Evolutionary conservation across 2,888 invertebrate genomes (phyloP).

Genomic region (Scelioninae gen. 1): DNA sequence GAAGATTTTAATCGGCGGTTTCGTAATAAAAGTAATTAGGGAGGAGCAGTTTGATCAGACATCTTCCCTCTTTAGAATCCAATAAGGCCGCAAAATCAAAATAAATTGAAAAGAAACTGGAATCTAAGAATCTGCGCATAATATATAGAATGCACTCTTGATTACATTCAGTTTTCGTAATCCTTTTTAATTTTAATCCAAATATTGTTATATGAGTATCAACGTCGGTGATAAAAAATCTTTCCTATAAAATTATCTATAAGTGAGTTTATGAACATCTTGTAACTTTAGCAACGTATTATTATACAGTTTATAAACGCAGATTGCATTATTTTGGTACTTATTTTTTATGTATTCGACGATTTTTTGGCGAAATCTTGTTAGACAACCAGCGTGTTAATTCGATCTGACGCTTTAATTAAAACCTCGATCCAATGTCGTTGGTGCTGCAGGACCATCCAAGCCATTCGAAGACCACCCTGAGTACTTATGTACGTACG

Average conservation of each 20-base stretch:
- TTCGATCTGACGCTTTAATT: conserved; percentile 62
- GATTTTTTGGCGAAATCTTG: conserved; percentile 44
- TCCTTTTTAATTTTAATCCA: background rate
- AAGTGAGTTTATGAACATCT: no score
- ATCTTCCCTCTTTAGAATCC: conserved; percentile 21
- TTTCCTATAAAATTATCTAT: no score
- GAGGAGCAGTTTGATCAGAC: conserved; percentile 42
- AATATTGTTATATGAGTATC: no score
- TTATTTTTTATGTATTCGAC: conserved; percentile 17
- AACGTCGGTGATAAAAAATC: no score
- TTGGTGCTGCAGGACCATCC: conserved; percentile 35
- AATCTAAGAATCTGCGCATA: background rate
- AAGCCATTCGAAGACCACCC: conserved; percentile 59
- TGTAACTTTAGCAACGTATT: background rate
- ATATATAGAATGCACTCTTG: background rate
- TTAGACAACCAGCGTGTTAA: conserved; percentile 47
- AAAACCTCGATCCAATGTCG: conserved; percentile 59
- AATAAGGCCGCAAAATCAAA: conserved; percentile 33
- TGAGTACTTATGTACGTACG: conserved; percentile 54
- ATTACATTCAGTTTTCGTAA: conserved; percentile 3
- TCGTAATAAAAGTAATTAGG: conserved; percentile 48
- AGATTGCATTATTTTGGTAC: background rate
- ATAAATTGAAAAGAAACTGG: conserved; percentile 4
- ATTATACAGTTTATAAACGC: background rate
- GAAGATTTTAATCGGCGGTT: conserved; percentile 40